phyloP scores from a whole-genome alignment of 2,113 vertebrate genomes.

The Collichthys lucidus region DNA sequence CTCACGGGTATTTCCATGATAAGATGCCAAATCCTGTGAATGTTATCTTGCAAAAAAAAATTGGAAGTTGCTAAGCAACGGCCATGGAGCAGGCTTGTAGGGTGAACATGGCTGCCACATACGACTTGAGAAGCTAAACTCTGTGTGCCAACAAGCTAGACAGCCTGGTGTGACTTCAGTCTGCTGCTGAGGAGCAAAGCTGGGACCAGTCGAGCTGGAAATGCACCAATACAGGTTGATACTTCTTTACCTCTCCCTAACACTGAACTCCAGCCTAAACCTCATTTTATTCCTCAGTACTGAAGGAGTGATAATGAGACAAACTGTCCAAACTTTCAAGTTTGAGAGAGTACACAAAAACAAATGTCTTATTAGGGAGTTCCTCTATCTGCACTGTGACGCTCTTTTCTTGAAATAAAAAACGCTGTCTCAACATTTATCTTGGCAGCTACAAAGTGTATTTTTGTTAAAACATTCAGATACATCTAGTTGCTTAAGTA shows the following conservation, averaged over 20 bases:
- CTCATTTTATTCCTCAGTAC: background rate
- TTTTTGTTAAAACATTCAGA: background rate
- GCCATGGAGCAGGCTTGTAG: conserved; percentile 11
- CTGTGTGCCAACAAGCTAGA: conserved; percentile 49
- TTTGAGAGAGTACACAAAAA: background rate
- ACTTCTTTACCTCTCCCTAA: background rate
- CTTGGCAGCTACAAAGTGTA: background rate
- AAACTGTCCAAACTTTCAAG: background rate
- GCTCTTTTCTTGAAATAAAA: background rate
- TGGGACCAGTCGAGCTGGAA: background rate
- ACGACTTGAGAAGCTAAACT: conserved; percentile 46
- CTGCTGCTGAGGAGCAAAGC: conserved; percentile 31
- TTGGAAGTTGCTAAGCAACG: conserved; percentile 53
- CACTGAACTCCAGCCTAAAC: background rate
- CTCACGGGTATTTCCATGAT: background rate
- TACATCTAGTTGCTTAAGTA: background rate
- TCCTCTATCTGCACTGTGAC: background rate
- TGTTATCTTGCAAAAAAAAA: conserved; percentile 18
- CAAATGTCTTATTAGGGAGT: background rate
- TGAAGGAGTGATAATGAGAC: background rate
- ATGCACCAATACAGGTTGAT: background rate
- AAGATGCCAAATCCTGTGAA: conserved; percentile 29
- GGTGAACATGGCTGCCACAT: conserved; percentile 34
- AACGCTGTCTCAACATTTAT: background rate
- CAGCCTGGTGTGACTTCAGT: conserved; percentile 40